These are phyloP conservation scores for Mus pahari DNA, from an alignment of 2,113 vertebrate genomes.

Conservation along the genomic window DNA sequence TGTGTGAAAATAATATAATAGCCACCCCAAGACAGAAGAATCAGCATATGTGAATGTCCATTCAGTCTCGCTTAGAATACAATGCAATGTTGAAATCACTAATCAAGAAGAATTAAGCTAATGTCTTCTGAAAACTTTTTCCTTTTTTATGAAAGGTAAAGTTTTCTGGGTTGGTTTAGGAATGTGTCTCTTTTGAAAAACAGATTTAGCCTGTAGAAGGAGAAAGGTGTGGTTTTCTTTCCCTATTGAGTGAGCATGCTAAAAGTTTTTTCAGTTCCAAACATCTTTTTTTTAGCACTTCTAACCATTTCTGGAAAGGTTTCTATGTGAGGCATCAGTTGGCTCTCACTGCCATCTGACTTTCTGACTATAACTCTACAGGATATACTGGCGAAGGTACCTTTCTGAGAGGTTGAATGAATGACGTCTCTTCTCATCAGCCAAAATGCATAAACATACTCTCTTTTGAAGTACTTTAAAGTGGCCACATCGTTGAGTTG, in stretches of 20 bases:
- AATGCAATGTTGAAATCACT: neutral
- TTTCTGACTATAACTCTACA: neutral
- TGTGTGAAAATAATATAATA: neutral
- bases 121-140: neutral
- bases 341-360: neutral
- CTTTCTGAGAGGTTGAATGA: conserved; percentile 2
- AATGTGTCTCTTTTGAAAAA: neutral
- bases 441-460: neutral
- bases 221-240: neutral
- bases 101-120: conserved; percentile 2
- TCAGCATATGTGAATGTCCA: neutral
- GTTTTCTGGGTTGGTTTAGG: conserved; percentile 10
- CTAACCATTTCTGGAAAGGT: neutral
- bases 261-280: neutral
- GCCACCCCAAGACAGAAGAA: neutral
- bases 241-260: neutral
- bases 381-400: neutral
- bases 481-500: neutral
- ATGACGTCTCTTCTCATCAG: neutral
- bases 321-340: neutral
- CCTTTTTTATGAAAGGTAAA: neutral
- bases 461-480: neutral
- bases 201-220: neutral
- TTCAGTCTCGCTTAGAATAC: neutral
- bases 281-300: neutral